phyloP scores from a whole-genome alignment of 2,888 invertebrate species.

The Tetrapedia diversipes region DNA sequence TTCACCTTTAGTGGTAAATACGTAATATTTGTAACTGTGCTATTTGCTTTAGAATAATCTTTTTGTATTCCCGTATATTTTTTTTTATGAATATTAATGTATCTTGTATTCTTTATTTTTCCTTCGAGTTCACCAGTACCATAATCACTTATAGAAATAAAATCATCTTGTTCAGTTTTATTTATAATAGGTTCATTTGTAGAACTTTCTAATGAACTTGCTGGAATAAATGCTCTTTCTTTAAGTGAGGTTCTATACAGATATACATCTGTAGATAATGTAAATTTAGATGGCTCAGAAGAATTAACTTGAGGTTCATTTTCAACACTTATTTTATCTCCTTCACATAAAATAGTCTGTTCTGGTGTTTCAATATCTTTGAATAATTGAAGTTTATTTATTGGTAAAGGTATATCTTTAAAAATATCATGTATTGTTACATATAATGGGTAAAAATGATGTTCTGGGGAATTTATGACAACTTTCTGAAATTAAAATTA shows the following conservation, averaged over 20 bases:
- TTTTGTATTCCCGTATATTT: neutral
- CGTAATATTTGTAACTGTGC: neutral
- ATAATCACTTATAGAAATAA: conserved; percentile 72
- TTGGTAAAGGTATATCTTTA: conserved; percentile 38
- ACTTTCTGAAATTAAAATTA: conserved; percentile 63
- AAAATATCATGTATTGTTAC: conserved; percentile 63
- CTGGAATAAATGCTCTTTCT: conserved; percentile 77
- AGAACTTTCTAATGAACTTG: conserved; percentile 38
- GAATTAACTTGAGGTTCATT: neutral
- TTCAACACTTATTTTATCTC: neutral
- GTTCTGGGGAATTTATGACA: conserved; percentile 51
- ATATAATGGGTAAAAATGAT: conserved; percentile 70
- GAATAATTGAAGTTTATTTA: conserved; percentile 37
- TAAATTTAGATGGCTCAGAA: conserved; percentile 8
- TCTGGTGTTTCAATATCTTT: conserved; percentile 28
- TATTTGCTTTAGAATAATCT: neutral
- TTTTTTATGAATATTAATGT: conserved; percentile 25
- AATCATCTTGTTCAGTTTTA: conserved; percentile 60
- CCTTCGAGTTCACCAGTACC: conserved; percentile 24
- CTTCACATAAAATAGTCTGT: conserved; percentile 1
- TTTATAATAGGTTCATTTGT: neutral
- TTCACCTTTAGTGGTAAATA: conserved; percentile 79
- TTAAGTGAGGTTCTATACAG: conserved; percentile 74
- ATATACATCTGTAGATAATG: conserved; percentile 72
- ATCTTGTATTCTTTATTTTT: conserved; percentile 29